Conservation (phyloP, 1,140 invertebrate species). For the Acyrthosiphon pisum region DNA sequence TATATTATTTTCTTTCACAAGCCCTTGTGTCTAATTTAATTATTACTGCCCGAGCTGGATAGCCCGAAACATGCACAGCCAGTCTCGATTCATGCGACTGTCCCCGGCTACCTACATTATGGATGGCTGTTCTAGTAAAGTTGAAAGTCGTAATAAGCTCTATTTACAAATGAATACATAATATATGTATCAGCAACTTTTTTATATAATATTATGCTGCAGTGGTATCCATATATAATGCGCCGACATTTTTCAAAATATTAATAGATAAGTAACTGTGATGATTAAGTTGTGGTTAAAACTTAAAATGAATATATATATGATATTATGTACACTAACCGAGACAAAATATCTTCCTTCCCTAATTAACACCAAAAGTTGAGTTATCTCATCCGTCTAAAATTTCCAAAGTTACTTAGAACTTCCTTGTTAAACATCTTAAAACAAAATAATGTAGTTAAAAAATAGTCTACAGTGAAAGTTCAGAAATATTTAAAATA, state of each 20-base stretch:
- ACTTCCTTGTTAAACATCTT: not conserved
- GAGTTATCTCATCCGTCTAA: conserved; percentile 9
- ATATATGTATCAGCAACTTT: not conserved
- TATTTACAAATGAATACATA: conserved; percentile 1
- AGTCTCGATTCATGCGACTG: not conserved
- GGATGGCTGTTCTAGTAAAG: not conserved
- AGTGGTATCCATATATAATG: not conserved
- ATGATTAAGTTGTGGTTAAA: not conserved
- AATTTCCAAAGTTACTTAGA: not conserved
- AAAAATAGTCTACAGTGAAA: not conserved
- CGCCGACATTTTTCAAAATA: not conserved
- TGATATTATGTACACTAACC: not conserved
- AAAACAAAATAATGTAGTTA: not conserved
- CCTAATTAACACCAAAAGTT: conserved; percentile 27
- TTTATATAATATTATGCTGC: no score
- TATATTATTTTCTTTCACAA: conserved; percentile 13
- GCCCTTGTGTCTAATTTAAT: conserved; percentile 6
- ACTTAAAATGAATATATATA: not conserved
- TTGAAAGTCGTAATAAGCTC: not conserved
- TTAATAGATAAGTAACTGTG: conserved; percentile 1
- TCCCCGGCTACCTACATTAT: not conserved
- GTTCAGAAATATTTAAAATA: not conserved
- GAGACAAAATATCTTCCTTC: not conserved
- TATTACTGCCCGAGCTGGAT: not conserved
- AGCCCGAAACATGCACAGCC: not conserved